Percentiles rank a stretch among this genome's conserved stretches.
Conservation (phyloP, 2,888 invertebrate species). For the Platycheirus rosarum region DNA sequence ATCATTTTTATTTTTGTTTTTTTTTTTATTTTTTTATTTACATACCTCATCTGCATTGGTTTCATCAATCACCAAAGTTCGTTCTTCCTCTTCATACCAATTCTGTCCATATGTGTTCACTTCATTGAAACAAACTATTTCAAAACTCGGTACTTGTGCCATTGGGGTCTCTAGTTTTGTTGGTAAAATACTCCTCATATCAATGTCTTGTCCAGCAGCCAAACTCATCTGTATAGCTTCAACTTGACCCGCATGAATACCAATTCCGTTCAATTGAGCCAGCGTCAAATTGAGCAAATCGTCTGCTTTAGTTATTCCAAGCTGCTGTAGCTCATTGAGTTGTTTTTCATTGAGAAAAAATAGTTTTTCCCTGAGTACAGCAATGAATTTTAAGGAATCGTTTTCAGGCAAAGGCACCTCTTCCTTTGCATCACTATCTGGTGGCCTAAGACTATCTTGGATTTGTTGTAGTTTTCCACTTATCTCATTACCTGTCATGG, state of each 20-base stretch:
- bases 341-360: constrained; percentile 52
- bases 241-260: constrained; percentile 59
- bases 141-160: constrained; percentile 7
- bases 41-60: constrained; percentile 19
- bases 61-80: constrained; percentile 58
- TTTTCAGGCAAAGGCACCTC: too few relatives aligned
- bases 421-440: background rate
- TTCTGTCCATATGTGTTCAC: background rate
- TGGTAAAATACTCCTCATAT: constrained; percentile 53
- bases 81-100: constrained; percentile 58
- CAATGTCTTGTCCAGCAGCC: constrained; percentile 40
- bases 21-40: background rate
- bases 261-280: constrained; percentile 60
- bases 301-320: constrained; percentile 41
- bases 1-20: background rate
- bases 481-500: constrained; percentile 19
- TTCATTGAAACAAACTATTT: constrained; percentile 13
- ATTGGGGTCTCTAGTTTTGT: background rate
- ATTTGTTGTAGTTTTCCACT: constrained; percentile 33
- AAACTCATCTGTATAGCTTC: constrained; percentile 61
- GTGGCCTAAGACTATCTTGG: constrained; percentile 22
- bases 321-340: constrained; percentile 28
- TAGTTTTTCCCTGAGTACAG: constrained; percentile 30
- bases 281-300: constrained; percentile 52
- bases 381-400: background rate